Conservation (phyloP, 2,113 vertebrate genomes). For the Hippocampus mohnikei region DNA sequence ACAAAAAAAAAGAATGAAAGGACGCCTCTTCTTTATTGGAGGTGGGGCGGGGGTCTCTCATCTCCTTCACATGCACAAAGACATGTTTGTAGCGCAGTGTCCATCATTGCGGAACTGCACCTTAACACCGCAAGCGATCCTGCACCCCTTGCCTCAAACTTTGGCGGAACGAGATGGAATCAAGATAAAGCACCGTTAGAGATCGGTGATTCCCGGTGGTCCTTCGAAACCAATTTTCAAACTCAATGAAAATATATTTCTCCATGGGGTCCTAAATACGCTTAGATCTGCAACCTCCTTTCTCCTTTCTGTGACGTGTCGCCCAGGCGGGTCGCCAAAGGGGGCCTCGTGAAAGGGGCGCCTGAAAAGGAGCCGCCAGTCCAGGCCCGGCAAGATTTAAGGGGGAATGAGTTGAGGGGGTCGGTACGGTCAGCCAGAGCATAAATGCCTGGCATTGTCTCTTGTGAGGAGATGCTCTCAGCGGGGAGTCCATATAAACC, state of each 20-base stretch:
- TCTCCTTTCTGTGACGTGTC: conserved; percentile 43
- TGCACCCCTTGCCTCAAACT: neutral
- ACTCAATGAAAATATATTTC: neutral
- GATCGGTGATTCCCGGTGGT: neutral
- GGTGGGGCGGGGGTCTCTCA: conserved; percentile 53
- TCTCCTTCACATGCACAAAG: conserved; percentile 30
- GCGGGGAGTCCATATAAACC: conserved; percentile 87
- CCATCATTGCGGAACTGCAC: neutral
- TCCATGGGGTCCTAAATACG: neutral
- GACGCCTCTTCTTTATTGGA: conserved; percentile 59
- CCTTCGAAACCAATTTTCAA: neutral
- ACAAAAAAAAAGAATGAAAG: conserved; percentile 60
- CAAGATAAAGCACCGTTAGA: neutral
- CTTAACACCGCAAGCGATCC: neutral
- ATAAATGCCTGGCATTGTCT: conserved; percentile 94
- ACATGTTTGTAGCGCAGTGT: conserved; percentile 9
- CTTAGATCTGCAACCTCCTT: conserved; percentile 24
- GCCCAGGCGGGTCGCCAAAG: conserved; percentile 40
- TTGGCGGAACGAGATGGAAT: neutral
- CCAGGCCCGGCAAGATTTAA: conserved; percentile 81
- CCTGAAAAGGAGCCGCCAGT: conserved; percentile 82
- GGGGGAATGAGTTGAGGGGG: conserved; percentile 90
- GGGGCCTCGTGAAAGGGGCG: conserved; percentile 74
- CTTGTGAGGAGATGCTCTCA: conserved; percentile 91
- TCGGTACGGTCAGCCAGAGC: conserved; percentile 85